Evolutionary conservation across 2,797 vertebrate genomes (phyloP).

Genomic region (Bradypodion pumilum): DNA sequence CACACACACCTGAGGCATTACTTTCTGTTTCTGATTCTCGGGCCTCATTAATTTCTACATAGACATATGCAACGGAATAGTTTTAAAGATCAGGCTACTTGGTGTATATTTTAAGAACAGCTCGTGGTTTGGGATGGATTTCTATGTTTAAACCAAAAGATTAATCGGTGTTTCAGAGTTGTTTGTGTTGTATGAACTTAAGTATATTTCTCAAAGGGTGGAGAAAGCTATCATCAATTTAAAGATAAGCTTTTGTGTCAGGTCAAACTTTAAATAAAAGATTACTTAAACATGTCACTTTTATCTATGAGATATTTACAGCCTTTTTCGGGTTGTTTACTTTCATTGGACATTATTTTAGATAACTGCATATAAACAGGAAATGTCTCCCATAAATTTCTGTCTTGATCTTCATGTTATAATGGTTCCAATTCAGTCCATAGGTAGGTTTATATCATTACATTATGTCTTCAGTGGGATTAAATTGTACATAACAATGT

Average conservation of each 20-base stretch:
- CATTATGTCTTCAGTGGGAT: background rate
- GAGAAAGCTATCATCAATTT: constrained; percentile 62
- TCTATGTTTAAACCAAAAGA: constrained; percentile 57
- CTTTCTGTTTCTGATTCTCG: background rate
- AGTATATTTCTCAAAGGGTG: constrained; percentile 44
- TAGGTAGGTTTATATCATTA: background rate
- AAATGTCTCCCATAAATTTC: constrained; percentile 65
- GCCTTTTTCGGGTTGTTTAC: constrained; percentile 39
- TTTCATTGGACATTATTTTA: constrained; percentile 52
- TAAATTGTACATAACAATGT: background rate
- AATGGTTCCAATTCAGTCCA: constrained; percentile 41
- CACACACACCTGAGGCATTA: background rate
- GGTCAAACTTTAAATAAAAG: constrained; percentile 64
- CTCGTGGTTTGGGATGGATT: constrained; percentile 38
- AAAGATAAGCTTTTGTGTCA: constrained; percentile 60
- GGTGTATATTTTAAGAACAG: constrained; percentile 14
- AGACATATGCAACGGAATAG: background rate
- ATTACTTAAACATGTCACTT: constrained; percentile 60
- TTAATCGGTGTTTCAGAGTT: constrained; percentile 51
- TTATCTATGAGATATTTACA: constrained; percentile 65
- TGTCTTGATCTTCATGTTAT: constrained; percentile 53
- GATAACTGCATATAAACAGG: constrained; percentile 67
- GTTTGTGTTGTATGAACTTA: constrained; percentile 23
- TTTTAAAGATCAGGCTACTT: constrained; percentile 20
- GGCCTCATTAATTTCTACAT: background rate